Percentiles rank a stretch among this genome's conserved stretches.
Evolutionary conservation across 2,797 vertebrate species (phyloP).

Genomic region (Ispidina lecontei): DNA sequence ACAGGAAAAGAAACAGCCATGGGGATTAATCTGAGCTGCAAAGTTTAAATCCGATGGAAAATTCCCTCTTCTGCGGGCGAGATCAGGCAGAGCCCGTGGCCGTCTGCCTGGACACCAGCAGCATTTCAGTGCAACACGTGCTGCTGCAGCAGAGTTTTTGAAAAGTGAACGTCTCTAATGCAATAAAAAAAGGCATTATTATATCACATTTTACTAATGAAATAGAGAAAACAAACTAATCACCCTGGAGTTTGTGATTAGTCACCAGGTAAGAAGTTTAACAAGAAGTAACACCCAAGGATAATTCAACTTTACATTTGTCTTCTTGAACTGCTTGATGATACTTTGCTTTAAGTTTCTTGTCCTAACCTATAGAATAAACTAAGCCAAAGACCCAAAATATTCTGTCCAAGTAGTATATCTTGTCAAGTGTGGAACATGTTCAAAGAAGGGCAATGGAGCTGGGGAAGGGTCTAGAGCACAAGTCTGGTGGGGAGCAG

Average conservation of each 20-base stretch:
- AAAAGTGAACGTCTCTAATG: not conserved
- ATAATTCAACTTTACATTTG: not conserved
- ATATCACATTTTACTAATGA: not conserved
- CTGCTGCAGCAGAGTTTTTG: not conserved
- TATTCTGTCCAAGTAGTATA: fast-evolving
- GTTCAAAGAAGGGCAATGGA: not conserved
- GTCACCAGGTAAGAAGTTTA: not conserved
- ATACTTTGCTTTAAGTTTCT: not conserved
- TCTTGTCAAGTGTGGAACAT: not conserved
- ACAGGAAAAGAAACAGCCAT: not conserved
- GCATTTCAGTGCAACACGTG: not conserved
- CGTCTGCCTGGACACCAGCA: fast-evolving
- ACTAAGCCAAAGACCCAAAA: not conserved
- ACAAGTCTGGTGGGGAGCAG: not conserved
- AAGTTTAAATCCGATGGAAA: not conserved
- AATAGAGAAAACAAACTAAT: not conserved
- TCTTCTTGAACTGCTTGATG: not conserved
- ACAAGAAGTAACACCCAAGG: not conserved
- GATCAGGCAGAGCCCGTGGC: not conserved
- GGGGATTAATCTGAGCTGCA: not conserved
- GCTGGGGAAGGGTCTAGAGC: not conserved
- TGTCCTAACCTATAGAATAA: not conserved
- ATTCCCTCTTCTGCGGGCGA: not conserved
- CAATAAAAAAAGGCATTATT: not conserved
- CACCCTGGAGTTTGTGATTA: not conserved